Conservation (phyloP, 2,888 invertebrate species). For the Theretra japonica region DNA sequence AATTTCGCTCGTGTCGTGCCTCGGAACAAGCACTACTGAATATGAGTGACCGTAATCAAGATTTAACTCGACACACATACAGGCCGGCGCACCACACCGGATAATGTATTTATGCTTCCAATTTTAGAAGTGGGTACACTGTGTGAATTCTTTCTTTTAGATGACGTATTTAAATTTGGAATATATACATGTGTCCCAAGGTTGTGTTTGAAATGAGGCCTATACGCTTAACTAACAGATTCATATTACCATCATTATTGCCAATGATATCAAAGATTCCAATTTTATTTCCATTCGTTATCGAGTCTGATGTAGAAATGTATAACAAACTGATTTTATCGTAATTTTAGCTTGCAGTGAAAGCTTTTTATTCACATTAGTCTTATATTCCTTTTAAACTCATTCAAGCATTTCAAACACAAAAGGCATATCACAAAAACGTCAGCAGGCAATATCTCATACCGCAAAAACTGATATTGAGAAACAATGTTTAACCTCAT, state of each 20-base stretch:
- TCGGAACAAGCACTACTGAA: neutral
- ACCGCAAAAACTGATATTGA: constrained; percentile 9
- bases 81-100: neutral
- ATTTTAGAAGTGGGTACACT: neutral
- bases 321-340: too few species aligned
- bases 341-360: too few species aligned
- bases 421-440: neutral
- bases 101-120: neutral
- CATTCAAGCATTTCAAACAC: neutral
- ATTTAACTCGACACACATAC: constrained; percentile 11
- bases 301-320: too few species aligned
- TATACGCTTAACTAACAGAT: neutral
- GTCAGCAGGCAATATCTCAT: neutral
- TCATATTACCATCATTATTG: too few species aligned
- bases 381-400: neutral
- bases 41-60: constrained; percentile 17
- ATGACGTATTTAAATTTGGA: neutral
- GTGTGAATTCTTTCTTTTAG: neutral
- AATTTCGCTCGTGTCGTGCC: neutral
- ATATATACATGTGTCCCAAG: neutral
- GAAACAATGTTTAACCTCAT: constrained; percentile 16
- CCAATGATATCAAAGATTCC: too few species aligned
- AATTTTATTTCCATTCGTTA: too few species aligned
- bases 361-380: too few species aligned
- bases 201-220: neutral